Evolutionary conservation across 1,140 invertebrate species (phyloP), one percentile per base, ranked within the genome.

Genomic region (Pseudoatta argentina): DNA sequence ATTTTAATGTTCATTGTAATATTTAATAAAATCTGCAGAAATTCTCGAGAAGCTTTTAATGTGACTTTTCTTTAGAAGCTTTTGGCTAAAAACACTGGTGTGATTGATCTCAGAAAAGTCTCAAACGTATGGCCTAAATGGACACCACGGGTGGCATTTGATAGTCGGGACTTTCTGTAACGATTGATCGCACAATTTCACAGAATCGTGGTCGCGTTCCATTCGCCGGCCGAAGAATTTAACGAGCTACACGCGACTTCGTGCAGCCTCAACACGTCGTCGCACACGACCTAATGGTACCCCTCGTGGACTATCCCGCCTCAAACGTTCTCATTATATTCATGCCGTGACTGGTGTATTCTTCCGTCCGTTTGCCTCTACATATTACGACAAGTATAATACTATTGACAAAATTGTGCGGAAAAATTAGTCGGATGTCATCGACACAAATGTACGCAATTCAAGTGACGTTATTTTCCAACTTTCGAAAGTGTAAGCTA

Each of bases 141-240:
- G 67, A 10, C 44, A 21, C 77, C 12, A 48, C 77, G 30, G 64
- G 77, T 16, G 77, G 66, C 53, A 79, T 69, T 78, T 48, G 76
- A 51, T 39, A 34, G 48, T 44, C 55, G 67, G 39, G 12, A 48
- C 79, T 61, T 75, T 63, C 24, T 24, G 63, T 73, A 78, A 86
- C 78, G 85, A 64, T 39, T 86, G 64, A 86, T 86, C 61, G 61
- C 63, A n/a, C 64, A 66, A 86, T 86, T 83, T 83, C 55, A 51
- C 79, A 83, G 79, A 83, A 61, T 83, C 55, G 55, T 63, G 55
- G 67, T 21, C 67, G 55, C 57, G 55, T 83, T 14, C 24, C 69
- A 21, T 61, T 73, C 55, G n/a, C 14, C 24, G 27, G 27, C 12
- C 69, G 79, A 83, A 83, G 69, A 63, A 83, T 73, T 83, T 83